These are phyloP conservation scores for Lucinisca nassula DNA, from an alignment of 2,888 invertebrate genomes.

Conservation along the genomic window DNA sequence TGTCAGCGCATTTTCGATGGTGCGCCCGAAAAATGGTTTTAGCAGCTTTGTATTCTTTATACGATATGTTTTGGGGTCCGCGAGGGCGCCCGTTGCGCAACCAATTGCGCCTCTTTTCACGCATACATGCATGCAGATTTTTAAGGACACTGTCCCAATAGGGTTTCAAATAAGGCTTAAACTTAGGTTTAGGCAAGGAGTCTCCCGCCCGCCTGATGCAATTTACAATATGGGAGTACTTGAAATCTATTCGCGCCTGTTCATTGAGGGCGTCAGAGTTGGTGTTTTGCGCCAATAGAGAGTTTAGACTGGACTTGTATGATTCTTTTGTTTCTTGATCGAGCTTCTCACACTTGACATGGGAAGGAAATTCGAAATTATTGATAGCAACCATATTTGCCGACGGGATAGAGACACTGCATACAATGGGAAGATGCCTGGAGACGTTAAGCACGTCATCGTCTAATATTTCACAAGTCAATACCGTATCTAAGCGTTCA, in stretches of 20 bases:
- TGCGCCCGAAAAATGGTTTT: background rate
- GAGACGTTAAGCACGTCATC: background rate
- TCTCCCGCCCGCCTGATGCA: no score
- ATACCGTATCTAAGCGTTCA: background rate
- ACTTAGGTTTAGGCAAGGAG: no score
- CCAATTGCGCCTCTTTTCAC: background rate
- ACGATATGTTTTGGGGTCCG: no score
- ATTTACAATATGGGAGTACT: no score
- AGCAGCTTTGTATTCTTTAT: background rate
- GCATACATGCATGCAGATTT: background rate
- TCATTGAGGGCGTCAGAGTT: no score
- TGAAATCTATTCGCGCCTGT: no score
- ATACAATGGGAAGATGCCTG: background rate
- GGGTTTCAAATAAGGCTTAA: background rate
- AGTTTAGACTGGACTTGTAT: background rate
- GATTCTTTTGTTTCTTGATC: background rate
- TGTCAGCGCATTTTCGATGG: background rate
- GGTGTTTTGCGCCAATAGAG: no score
- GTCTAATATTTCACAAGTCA: background rate
- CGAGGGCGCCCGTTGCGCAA: background rate
- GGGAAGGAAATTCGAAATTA: background rate
- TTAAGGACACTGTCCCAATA: background rate
- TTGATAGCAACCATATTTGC: background rate
- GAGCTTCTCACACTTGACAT: background rate
- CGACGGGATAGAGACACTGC: background rate